These are phyloP conservation scores for Urocitellus parryii DNA, from an alignment of 2,113 vertebrate species.

Conservation along the genomic window DNA sequence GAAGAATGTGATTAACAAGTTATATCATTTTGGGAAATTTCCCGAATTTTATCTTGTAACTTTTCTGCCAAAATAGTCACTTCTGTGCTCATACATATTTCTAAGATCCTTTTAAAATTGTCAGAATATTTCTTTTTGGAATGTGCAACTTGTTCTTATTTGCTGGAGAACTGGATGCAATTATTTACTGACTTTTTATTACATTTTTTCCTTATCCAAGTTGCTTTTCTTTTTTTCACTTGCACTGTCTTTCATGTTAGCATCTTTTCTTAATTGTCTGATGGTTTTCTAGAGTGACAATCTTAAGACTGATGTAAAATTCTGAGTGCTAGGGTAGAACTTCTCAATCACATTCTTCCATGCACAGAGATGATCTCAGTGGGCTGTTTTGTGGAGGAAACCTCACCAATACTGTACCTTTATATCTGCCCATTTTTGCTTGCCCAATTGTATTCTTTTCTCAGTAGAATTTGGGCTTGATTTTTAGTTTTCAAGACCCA, in stretches of 20 bases:
- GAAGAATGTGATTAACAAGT: too few relatives aligned
- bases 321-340: background rate
- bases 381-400: background rate
- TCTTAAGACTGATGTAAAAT: background rate
- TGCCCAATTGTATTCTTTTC: background rate
- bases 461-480: background rate
- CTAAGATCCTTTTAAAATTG: background rate
- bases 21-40: background rate
- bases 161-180: too few relatives aligned
- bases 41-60: background rate
- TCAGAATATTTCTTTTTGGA: constrained; percentile 36
- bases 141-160: background rate
- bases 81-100: constrained; percentile 23
- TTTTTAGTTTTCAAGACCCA: background rate
- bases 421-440: background rate
- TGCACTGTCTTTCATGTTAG: background rate
- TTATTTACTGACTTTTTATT: background rate
- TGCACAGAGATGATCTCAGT: background rate
- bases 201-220: background rate
- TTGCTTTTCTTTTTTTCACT: background rate
- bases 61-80: background rate
- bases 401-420: background rate
- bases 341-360: background rate
- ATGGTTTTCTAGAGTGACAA: background rate
- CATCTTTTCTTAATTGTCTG: background rate